A percentile compares a stretch with the other conserved stretches of the same genome.
Conservation (phyloP, 2,888 invertebrate species). For the Drosophila atripex region DNA sequence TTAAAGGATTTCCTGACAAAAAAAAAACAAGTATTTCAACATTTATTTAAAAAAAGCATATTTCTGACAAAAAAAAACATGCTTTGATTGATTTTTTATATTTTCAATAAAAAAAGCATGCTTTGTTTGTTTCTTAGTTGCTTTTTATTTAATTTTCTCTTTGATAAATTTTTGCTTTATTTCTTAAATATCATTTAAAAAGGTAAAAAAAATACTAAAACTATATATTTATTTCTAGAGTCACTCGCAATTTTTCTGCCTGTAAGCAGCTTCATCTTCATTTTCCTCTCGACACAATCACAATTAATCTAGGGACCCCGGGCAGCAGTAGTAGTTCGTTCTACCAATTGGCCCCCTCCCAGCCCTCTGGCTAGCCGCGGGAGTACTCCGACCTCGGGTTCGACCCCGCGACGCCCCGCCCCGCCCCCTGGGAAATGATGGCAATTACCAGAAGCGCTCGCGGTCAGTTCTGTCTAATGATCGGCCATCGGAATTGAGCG, state of each 20-base stretch:
- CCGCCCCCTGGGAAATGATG: constrained; percentile 56
- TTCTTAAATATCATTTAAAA: no score
- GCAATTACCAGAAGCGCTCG: constrained; percentile 72
- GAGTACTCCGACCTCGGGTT: background rate
- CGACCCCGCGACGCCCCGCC: background rate
- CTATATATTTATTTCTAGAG: no score
- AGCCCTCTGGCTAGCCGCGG: background rate
- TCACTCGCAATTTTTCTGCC: background rate
- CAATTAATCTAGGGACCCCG: constrained; percentile 68
- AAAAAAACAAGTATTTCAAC: no score
- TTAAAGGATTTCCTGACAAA: no score
- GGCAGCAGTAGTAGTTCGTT: constrained; percentile 39
- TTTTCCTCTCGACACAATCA: constrained; percentile 47
- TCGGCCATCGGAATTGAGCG: constrained; percentile 22
- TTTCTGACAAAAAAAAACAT: no score
- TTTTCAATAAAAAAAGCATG: no score
- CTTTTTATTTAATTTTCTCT: no score
- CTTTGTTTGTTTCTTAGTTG: no score
- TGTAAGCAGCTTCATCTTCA: constrained; percentile 30
- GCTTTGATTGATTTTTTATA: no score
- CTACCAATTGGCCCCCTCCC: constrained; percentile 8
- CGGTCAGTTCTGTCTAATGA: constrained; percentile 49
- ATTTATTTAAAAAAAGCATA: no score
- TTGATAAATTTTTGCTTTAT: no score
- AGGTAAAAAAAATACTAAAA: no score